These are phyloP conservation scores for Callipepla squamata DNA, from an alignment of 2,113 vertebrate species.

Conservation along the genomic window DNA sequence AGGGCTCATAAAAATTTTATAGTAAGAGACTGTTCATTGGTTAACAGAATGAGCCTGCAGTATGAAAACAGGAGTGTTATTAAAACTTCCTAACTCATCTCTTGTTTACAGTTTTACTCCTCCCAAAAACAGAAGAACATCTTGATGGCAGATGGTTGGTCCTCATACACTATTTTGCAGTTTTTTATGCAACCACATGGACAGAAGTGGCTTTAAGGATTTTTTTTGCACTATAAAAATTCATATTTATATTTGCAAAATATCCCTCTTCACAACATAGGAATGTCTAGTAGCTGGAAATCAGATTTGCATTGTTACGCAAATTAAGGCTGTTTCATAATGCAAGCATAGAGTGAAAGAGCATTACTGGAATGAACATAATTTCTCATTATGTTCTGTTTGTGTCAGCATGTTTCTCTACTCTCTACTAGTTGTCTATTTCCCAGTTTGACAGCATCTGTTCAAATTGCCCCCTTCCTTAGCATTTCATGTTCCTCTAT, in stretches of 20 bases:
- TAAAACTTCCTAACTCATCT: not conserved
- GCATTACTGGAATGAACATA: not conserved
- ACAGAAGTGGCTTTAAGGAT: not conserved
- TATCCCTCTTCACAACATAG: not conserved
- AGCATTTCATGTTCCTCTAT: not conserved
- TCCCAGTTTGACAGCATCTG: rapidly evolving
- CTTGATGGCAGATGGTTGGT: not conserved
- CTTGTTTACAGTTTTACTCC: rapidly evolving
- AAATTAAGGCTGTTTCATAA: not conserved
- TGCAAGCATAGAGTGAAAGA: not conserved
- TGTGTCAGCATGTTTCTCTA: not conserved
- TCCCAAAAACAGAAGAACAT: not conserved
- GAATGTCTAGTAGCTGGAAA: not conserved
- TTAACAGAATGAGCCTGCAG: not conserved
- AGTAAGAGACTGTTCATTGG: not conserved
- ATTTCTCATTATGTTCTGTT: not conserved
- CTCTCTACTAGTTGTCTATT: not conserved
- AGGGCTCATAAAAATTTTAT: not conserved
- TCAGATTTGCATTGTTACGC: not conserved
- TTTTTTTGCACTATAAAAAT: not conserved
- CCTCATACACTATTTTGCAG: not conserved
- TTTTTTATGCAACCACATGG: rapidly evolving
- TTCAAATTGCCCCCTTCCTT: not conserved
- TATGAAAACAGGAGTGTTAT: not conserved
- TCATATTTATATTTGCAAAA: not conserved